Evolutionary conservation across 2,113 vertebrate species (phyloP).

Genomic region (Perccottus glenii): DNA sequence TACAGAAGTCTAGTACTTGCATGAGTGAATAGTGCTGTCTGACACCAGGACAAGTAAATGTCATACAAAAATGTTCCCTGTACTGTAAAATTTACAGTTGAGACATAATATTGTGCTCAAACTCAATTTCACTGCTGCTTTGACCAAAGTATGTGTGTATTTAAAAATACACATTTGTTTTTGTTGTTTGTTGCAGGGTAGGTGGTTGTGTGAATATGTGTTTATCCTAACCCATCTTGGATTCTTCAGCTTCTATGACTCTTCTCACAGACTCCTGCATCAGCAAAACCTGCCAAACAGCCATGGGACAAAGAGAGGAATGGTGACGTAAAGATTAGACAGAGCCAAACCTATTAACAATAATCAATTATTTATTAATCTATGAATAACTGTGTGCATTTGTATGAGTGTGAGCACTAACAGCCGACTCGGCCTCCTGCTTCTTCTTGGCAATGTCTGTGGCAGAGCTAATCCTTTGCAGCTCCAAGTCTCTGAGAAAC

Average conservation of each 20-base stretch:
- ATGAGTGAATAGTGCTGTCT: too few relatives aligned
- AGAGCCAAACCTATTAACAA: slow-evolving; percentile 39
- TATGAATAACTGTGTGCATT: slow-evolving; percentile 22
- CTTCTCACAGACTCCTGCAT: slow-evolving; percentile 98
- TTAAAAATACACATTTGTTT: too few relatives aligned
- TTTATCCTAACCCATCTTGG: slow-evolving; percentile 88
- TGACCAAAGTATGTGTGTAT: too few relatives aligned
- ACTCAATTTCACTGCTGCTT: too few relatives aligned
- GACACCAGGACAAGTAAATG: too few relatives aligned
- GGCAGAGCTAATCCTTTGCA: slow-evolving; percentile 89
- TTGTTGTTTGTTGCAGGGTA: too few relatives aligned
- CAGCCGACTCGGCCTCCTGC: slow-evolving; percentile 93
- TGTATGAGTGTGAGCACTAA: slow-evolving; percentile 73
- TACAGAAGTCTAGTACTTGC: too few relatives aligned
- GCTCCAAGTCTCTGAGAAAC: slow-evolving; percentile 88
- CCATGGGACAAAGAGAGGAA: slow-evolving; percentile 30
- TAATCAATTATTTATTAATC: slow-evolving; percentile 45
- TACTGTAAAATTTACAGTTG: too few relatives aligned
- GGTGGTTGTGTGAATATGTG: slow-evolving; percentile 13
- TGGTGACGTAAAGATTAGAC: slow-evolving; percentile 12
- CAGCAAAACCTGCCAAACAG: slow-evolving; percentile 85
- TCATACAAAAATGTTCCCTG: too few relatives aligned
- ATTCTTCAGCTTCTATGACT: slow-evolving; percentile 93
- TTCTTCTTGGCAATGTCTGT: slow-evolving; percentile 91
- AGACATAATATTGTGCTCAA: too few relatives aligned